phyloP scores from a whole-genome alignment of 2,888 invertebrate genomes.

The Toxonevra muliebris region DNA sequence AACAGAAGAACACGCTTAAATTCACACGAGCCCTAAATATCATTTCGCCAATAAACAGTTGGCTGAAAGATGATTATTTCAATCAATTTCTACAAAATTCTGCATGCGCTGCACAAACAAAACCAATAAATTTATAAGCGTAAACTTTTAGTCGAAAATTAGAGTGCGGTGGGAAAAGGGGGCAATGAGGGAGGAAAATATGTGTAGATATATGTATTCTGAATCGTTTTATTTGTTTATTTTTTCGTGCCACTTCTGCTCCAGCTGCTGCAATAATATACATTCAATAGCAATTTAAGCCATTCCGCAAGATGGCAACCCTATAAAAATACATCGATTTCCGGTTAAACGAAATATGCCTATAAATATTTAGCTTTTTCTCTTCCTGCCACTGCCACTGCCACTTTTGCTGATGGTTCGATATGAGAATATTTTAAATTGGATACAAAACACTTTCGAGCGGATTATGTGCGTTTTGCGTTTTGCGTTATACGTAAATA shows the following conservation, averaged over 20 bases:
- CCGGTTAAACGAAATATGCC: not conserved
- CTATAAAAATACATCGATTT: conserved; percentile 15
- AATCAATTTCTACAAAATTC: conserved; percentile 11
- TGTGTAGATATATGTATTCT: no score
- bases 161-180: not conserved
- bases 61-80: no score
- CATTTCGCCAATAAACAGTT: no score
- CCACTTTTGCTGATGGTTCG: conserved; percentile 7
- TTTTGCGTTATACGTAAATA: not conserved
- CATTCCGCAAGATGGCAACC: not conserved
- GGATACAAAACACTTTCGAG: conserved; percentile 19
- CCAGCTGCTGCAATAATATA: not conserved
- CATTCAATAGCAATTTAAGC: not conserved
- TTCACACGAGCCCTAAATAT: no score
- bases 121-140: conserved; percentile 19
- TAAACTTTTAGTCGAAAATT: conserved; percentile 4
- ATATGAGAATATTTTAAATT: conserved; percentile 16
- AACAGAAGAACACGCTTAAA: no score
- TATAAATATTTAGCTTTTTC: conserved; percentile 3
- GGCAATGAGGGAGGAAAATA: no score
- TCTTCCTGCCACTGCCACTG: not conserved
- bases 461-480: conserved; percentile 14
- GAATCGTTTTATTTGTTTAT: no score
- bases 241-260: no score
- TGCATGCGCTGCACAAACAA: conserved; percentile 20